Evolutionary conservation across 2,113 vertebrate genomes (phyloP), one percentile per base, ranked within the genome.

Genomic region (Casuarius casuarius): DNA sequence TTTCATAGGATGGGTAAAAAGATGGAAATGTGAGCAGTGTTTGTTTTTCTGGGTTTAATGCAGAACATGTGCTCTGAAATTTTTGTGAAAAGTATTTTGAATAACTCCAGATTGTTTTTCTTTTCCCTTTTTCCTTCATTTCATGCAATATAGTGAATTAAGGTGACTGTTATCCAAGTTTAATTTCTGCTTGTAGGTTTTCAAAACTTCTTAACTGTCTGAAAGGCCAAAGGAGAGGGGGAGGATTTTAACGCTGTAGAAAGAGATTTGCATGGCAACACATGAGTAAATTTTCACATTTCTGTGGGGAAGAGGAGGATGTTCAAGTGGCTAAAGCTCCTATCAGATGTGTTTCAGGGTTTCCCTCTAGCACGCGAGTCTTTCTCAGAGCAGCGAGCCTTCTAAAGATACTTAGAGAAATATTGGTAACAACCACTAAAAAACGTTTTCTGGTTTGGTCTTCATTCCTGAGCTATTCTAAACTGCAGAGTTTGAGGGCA

Each of bases 51-150:
- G 44, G 1, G 0, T 66, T 89, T 74, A 31, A n/a, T 29, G 6
- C 11, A 58, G n/a, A 35, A 72, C 11, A 7, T 38, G 17, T 63
- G 31, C 40, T 62, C 35, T 61, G 62, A 59, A 23, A 38, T 42
- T 33, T 40, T 84, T 18, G 33, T 28, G 0, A 49, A 23, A 58
- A 10, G 1, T 54, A 0, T 29, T 6, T 70, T 0, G 0, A 14
- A 1, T 58, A 4, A 46, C 5, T 51, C 49, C 77, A 61, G 23
- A 21, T 40, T 66, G 25, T 16, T 72, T 18, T 35, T 42, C n/a
- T 3, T 35, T 3, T 9, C 7, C 5, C 20, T 7, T 68, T 82
- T 51, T 58, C 20, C 48, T 54, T 62, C 12, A 70, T 70, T 72
- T 58, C 52, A 33, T 23, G 26, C 38, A 75, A 15, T 22, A 42